phyloP scores from a whole-genome alignment of 2,797 vertebrate genomes.

The Neopelma chrysocephalum region DNA sequence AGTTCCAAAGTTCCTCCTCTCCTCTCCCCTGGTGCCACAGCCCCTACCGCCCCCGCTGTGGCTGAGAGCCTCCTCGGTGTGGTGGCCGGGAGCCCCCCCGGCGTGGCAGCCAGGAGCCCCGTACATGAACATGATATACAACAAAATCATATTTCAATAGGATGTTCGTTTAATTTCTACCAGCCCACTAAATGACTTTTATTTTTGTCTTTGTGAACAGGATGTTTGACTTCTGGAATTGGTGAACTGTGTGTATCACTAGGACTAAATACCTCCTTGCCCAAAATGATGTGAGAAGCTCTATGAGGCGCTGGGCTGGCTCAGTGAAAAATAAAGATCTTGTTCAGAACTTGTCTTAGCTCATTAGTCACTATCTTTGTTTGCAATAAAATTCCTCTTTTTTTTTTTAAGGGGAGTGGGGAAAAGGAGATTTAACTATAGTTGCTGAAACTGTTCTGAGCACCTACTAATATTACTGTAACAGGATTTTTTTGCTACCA shows the following conservation, averaged over 20 bases:
- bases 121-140: background rate
- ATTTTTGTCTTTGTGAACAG: background rate
- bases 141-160: background rate
- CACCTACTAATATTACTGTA: background rate
- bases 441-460: background rate
- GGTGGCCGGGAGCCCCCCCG: no score
- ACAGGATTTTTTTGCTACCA: background rate
- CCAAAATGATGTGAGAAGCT: background rate
- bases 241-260: background rate
- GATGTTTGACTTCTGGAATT: background rate
- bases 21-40: no score
- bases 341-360: background rate
- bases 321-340: background rate
- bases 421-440: background rate
- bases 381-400: background rate
- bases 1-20: no score
- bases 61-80: no score
- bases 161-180: background rate
- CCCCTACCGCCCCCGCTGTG: no score
- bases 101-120: no score
- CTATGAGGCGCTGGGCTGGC: background rate
- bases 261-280: background rate
- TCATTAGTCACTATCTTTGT: background rate
- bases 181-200: background rate
- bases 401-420: background rate